These are phyloP conservation scores for Pachymerium ferrugineum DNA, from an alignment of 2,888 invertebrate genomes.

Conservation along the genomic window DNA sequence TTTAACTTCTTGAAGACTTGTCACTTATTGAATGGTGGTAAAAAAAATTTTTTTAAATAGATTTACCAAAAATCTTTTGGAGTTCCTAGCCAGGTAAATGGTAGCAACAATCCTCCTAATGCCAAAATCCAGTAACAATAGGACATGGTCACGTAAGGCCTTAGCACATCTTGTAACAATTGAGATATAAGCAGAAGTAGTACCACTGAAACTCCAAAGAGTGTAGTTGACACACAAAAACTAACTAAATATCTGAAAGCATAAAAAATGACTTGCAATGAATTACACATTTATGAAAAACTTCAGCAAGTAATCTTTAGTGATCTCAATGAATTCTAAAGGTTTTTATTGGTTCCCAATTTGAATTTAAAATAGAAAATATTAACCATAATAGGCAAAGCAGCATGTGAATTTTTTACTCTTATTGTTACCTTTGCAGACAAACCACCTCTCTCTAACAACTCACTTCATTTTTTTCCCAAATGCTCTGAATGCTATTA, in stretches of 20 bases:
- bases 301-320: too few relatives aligned
- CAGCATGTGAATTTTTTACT: too few relatives aligned
- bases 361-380: too few relatives aligned
- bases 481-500: constrained; percentile 59
- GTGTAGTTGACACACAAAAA: constrained; percentile 33
- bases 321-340: too few relatives aligned
- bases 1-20: background rate
- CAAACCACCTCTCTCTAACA: too few relatives aligned
- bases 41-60: background rate
- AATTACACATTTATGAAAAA: background rate
- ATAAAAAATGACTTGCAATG: background rate
- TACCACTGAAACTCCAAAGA: constrained; percentile 61
- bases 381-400: too few relatives aligned
- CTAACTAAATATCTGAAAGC: constrained; percentile 39
- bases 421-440: background rate
- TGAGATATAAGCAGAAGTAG: constrained; percentile 62
- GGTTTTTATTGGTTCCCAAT: too few relatives aligned
- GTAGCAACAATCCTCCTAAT: constrained; percentile 57
- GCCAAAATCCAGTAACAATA: constrained; percentile 62
- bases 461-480: constrained; percentile 50
- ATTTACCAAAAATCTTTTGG: constrained; percentile 66
- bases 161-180: constrained; percentile 57
- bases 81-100: constrained; percentile 61
- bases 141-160: constrained; percentile 51
- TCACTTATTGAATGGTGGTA: too few relatives aligned